phyloP scores from a whole-genome alignment of 1,140 invertebrate species.

The Drosophila pectinifera region DNA sequence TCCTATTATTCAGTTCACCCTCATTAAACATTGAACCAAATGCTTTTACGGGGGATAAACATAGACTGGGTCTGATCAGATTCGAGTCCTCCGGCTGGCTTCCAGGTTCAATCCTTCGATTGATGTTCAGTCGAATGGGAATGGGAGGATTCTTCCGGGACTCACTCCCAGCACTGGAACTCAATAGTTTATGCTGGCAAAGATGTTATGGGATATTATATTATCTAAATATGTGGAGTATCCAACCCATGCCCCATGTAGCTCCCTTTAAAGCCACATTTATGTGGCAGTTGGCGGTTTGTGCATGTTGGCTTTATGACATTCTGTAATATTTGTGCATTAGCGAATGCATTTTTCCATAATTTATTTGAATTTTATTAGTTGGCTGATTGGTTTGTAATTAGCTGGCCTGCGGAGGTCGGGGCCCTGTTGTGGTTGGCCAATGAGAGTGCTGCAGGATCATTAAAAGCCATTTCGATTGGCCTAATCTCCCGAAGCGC shows the following conservation, averaged over 20 bases:
- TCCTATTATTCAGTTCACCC: conserved; percentile 41
- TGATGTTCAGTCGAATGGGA: conserved; percentile 35
- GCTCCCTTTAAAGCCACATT: no score
- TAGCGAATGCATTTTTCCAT: conserved; percentile 35
- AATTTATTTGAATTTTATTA: conserved; percentile 63
- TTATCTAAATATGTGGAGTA: no score
- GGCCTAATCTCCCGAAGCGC: conserved; percentile 16
- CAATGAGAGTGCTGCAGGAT: conserved; percentile 22
- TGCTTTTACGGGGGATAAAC: conserved; percentile 34
- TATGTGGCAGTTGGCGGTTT: conserved; percentile 40
- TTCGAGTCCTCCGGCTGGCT: background rate
- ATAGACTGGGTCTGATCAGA: conserved; percentile 25
- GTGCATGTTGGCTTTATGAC: conserved; percentile 22
- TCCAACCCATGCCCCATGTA: no score
- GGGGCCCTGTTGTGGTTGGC: conserved; percentile 18
- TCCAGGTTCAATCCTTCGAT: conserved; percentile 17
- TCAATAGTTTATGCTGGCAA: conserved; percentile 46
- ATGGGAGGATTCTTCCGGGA: background rate
- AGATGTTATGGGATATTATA: conserved; percentile 54
- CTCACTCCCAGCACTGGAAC: background rate
- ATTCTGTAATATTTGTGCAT: conserved; percentile 30
- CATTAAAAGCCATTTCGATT: conserved; percentile 32
- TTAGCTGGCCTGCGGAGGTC: conserved; percentile 12
- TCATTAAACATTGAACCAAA: conserved; percentile 64
- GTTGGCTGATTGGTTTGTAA: conserved; percentile 37